These are phyloP conservation scores for Geotrupes spiniger DNA, from an alignment of 2,888 invertebrate genomes.

Conservation along the genomic window DNA sequence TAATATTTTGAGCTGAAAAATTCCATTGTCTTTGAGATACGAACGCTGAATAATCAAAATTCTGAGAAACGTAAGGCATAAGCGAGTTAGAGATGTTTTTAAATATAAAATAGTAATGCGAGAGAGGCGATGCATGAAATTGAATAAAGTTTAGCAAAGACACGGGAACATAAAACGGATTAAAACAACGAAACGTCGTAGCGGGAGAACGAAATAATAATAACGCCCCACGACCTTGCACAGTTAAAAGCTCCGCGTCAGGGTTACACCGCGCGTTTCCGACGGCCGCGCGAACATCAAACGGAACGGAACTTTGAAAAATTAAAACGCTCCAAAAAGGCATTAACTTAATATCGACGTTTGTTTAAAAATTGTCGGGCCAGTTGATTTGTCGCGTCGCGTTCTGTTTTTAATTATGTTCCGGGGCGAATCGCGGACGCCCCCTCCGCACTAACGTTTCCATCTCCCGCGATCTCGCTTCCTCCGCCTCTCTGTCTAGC, in stretches of 20 bases:
- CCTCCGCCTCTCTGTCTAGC: not conserved
- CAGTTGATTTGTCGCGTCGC: too few species aligned
- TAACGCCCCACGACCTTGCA: conserved; percentile 18
- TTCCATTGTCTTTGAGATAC: conserved; percentile 15
- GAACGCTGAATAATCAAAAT: conserved; percentile 22
- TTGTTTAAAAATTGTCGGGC: too few species aligned
- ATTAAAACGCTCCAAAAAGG: too few species aligned
- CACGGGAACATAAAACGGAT: conserved; percentile 33
- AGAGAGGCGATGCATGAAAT: conserved; percentile 45
- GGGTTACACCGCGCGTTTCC: too few species aligned
- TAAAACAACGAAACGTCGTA: conserved; percentile 34
- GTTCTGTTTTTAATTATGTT: conserved; percentile 1
- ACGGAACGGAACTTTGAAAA: too few species aligned
- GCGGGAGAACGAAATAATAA: conserved; percentile 29
- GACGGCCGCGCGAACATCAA: too few species aligned
- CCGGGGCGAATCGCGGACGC: not conserved
- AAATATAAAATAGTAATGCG: conserved; percentile 41
- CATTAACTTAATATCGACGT: too few species aligned
- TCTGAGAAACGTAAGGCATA: conserved; percentile 15
- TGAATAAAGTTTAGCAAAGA: conserved; percentile 42
- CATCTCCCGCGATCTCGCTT: conserved; percentile 6
- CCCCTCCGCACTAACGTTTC: conserved; percentile 1
- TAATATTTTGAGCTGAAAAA: conserved; percentile 19
- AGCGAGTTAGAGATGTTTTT: conserved; percentile 30
- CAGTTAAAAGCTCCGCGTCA: not conserved